Evolutionary conservation across 2,113 vertebrate genomes (phyloP).

Genomic region (Solea senegalensis): DNA sequence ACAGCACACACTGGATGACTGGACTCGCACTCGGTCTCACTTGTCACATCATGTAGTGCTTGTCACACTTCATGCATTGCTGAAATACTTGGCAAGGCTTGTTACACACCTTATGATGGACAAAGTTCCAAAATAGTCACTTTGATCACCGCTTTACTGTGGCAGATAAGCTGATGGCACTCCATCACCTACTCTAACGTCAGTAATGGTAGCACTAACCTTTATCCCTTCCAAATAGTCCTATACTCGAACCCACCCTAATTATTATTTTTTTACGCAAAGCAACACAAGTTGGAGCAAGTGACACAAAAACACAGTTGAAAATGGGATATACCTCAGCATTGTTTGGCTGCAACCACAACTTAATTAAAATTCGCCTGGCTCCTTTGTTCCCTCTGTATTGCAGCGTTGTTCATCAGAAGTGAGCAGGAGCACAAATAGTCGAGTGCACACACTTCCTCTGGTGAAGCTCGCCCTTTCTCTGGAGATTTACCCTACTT

Average conservation of each 20-base stretch:
- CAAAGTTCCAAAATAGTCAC: constrained; percentile 44
- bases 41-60: constrained; percentile 39
- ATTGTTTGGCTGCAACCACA: constrained; percentile 75
- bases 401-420: constrained; percentile 76
- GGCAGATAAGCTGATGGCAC: constrained; percentile 30
- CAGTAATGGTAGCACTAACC: constrained; percentile 41
- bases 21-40: constrained; percentile 23
- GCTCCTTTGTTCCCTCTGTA: constrained; percentile 77
- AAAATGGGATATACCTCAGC: constrained; percentile 76
- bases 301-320: constrained; percentile 71
- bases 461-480: constrained; percentile 72
- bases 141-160: constrained; percentile 50
- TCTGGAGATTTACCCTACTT: constrained; percentile 82
- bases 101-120: constrained; percentile 48
- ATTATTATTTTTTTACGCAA: constrained; percentile 78
- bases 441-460: constrained; percentile 77
- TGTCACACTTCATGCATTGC: constrained; percentile 42
- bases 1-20: constrained; percentile 16
- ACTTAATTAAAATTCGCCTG: constrained; percentile 79
- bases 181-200: constrained; percentile 34
- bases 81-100: constrained; percentile 30
- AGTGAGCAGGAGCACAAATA: constrained; percentile 78
- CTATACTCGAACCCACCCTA: constrained; percentile 50
- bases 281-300: constrained; percentile 54
- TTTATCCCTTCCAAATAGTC: constrained; percentile 25